Percentiles rank a stretch among this genome's conserved stretches.
Conservation (phyloP, 2,113 vertebrate species). For the Tautogolabrus adspersus region DNA sequence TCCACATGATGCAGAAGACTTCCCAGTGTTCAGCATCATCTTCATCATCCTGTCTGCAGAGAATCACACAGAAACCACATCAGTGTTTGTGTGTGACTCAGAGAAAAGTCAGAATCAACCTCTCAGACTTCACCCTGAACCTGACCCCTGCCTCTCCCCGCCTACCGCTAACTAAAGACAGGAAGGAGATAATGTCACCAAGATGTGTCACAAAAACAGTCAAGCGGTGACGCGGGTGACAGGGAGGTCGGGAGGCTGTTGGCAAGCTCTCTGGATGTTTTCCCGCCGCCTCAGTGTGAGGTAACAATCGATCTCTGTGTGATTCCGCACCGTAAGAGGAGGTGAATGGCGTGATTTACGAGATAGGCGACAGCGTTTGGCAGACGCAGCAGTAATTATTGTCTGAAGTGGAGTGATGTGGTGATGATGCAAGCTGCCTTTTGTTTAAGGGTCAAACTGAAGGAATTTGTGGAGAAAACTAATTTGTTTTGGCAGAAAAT, state of each 20-base stretch:
- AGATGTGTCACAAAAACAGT: constrained; percentile 67
- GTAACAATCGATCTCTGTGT: constrained; percentile 44
- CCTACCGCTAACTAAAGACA: constrained; percentile 60
- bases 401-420: constrained; percentile 28
- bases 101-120: background rate
- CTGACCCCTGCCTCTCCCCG: constrained; percentile 51
- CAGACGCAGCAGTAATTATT: constrained; percentile 10
- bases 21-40: background rate
- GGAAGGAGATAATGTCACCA: constrained; percentile 69
- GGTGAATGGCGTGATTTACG: constrained; percentile 54
- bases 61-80: constrained; percentile 40
- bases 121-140: constrained; percentile 34
- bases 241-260: constrained; percentile 2
- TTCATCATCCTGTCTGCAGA: background rate
- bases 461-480: constrained; percentile 18
- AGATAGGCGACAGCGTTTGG: constrained; percentile 14
- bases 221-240: background rate
- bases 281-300: constrained; percentile 31
- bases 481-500: constrained; percentile 4
- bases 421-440: constrained; percentile 26
- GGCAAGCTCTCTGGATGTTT: constrained; percentile 15
- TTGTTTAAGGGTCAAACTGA: constrained; percentile 32
- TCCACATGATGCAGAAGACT: background rate
- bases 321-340: constrained; percentile 20
- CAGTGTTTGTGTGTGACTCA: constrained; percentile 17